These are phyloP conservation scores for Drosophila subquinaria DNA, from an alignment of 2,888 invertebrate genomes.

Conservation along the genomic window DNA sequence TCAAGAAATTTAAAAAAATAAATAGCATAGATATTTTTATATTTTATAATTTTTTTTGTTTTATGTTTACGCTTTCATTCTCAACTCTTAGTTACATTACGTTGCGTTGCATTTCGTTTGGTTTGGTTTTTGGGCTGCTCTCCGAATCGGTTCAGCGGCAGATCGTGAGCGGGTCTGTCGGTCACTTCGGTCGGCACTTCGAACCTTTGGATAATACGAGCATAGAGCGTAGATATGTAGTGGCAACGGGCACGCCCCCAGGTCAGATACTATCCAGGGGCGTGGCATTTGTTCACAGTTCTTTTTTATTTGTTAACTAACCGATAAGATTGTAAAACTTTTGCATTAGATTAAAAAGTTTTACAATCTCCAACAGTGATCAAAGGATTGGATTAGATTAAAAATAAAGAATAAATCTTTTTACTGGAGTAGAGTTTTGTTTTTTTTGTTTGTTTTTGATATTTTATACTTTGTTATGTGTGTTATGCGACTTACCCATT, in stretches of 20 bases:
- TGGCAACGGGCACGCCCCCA: slow-evolving; percentile 57
- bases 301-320: slow-evolving; percentile 1
- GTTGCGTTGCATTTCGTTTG: slow-evolving; percentile 4
- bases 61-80: slow-evolving; percentile 22
- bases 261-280: slow-evolving; percentile 39
- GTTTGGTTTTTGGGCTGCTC: slow-evolving; percentile 38
- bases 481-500: slow-evolving; percentile 69
- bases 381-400: slow-evolving; percentile 14
- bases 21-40: slow-evolving; percentile 21
- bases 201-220: slow-evolving; percentile 82
- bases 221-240: slow-evolving; percentile 80
- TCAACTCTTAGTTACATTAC: slow-evolving; percentile 24
- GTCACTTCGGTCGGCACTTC: slow-evolving; percentile 67
- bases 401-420: slow-evolving; percentile 1
- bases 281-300: slow-evolving; percentile 46
- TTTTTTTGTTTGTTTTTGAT: background rate
- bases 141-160: slow-evolving; percentile 71
- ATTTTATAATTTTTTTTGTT: background rate
- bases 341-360: slow-evolving; percentile 36
- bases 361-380: slow-evolving; percentile 50
- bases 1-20: slow-evolving; percentile 39
- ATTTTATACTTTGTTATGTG: slow-evolving; percentile 21
- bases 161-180: slow-evolving; percentile 77
- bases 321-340: slow-evolving; percentile 60
- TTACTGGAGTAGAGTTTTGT: slow-evolving; percentile 32